phyloP scores from a whole-genome alignment of 2,113 vertebrate species.

The Colistium nudipinnis region DNA sequence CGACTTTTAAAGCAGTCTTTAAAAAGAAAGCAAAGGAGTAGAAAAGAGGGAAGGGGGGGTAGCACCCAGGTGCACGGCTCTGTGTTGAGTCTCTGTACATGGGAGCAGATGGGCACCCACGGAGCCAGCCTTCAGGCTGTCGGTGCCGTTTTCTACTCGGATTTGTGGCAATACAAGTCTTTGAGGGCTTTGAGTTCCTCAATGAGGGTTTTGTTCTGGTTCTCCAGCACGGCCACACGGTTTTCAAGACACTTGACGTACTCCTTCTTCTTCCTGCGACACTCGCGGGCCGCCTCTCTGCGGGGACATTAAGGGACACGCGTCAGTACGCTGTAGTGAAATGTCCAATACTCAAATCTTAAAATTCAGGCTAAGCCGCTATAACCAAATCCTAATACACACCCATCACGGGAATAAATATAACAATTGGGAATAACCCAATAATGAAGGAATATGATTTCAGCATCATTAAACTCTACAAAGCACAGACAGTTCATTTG shows the following conservation, averaged over 20 bases:
- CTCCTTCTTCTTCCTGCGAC: constrained; percentile 98
- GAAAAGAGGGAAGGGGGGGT: constrained; percentile 84
- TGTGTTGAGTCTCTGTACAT: constrained; percentile 88
- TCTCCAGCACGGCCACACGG: constrained; percentile 98
- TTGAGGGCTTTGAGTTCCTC: constrained; percentile 99
- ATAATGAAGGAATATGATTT: too few relatives aligned
- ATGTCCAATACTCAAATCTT: not conserved
- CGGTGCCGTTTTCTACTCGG: constrained; percentile 87
- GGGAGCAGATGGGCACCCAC: constrained; percentile 65
- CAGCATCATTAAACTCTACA: too few relatives aligned
- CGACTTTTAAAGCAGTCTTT: constrained; percentile 61
- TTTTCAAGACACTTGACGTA: constrained; percentile 99
- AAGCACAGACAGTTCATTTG: too few relatives aligned
- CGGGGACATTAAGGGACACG: not conserved
- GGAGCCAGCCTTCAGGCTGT: constrained; percentile 56
- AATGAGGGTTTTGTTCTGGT: constrained; percentile 99
- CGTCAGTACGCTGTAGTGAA: too few relatives aligned
- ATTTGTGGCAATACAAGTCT: constrained; percentile 99
- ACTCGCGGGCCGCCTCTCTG: constrained; percentile 98
- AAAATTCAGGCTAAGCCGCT: too few relatives aligned
- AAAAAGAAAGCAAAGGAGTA: constrained; percentile 90
- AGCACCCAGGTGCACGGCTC: constrained; percentile 75
- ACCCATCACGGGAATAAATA: too few relatives aligned
- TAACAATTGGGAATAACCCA: too few relatives aligned
- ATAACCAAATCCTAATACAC: too few relatives aligned